phyloP scores from a whole-genome alignment of 2,888 invertebrate genomes.

The Drosophila histrio region DNA sequence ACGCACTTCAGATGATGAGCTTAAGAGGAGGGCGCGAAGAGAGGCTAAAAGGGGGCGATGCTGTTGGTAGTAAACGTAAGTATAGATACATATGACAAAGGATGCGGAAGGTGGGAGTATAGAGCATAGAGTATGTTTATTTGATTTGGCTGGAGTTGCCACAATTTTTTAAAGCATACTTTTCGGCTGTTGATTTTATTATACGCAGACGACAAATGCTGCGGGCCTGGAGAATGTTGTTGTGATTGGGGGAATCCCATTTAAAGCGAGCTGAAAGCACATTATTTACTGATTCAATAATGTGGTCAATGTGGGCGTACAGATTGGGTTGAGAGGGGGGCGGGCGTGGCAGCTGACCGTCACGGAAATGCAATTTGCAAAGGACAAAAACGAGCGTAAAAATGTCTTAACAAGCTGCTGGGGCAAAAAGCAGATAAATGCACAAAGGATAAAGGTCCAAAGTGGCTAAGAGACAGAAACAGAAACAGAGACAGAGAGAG shows the following conservation, averaged over 20 bases:
- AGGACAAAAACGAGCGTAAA: conserved; percentile 63
- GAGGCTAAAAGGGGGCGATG: background rate
- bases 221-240: background rate
- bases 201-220: conserved; percentile 34
- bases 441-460: conserved; percentile 26
- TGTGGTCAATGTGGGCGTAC: conserved; percentile 37
- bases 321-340: background rate
- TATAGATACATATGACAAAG: background rate
- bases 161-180: conserved; percentile 58
- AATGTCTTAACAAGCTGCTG: conserved; percentile 70
- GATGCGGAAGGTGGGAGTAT: background rate
- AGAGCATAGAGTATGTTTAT: conserved; percentile 35
- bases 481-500: background rate
- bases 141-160: conserved; percentile 57
- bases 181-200: conserved; percentile 59
- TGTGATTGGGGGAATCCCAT: background rate
- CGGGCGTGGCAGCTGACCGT: conserved; percentile 40
- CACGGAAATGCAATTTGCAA: conserved; percentile 81
- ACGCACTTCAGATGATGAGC: conserved; percentile 30
- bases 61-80: background rate
- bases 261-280: conserved; percentile 38
- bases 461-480: background rate
- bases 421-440: conserved; percentile 35
- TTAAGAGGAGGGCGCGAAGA: background rate
- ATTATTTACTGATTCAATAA: conserved; percentile 74